Base-by-base conservation (phyloP, 2,888 invertebrate genomes). In the Calameuta pallipes region DNA sequence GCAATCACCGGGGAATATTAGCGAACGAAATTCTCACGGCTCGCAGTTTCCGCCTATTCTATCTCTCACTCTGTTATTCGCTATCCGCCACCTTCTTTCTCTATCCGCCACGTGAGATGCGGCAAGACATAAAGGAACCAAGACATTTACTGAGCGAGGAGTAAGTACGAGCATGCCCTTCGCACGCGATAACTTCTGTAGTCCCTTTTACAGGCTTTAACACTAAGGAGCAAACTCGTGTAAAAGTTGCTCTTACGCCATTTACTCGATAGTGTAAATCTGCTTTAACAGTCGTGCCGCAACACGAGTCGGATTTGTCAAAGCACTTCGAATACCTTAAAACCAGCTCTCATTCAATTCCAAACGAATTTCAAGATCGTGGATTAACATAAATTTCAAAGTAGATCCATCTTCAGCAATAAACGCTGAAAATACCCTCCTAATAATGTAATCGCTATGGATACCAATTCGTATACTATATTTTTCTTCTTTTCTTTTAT, bases 1-100 rank as follows among this genome's bases (percentile, higher is more conserved):
- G 75, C 80, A 82, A 84, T 84, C 82, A 85, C 82, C 80, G 81
- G 75, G 83, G 78, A 81, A 84, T 83, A 85, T 85, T 82, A 84
- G 80, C 85, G 74, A 83, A 80, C 83, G 78, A 83, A 85, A 84
- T 85, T 83, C 81, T 76, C 56, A 9, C 56, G 2, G 56, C 9
- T 56, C 23, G 56, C 23, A 56, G 6, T 2, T 56, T 9, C 56
- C 56, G 23, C 56, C 23, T 56, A 56, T 23, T 56, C 56, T 56
- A 9, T 56, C 0, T 56, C 56, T 56, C 56, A 23, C 56, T 56
- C 56, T 56, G 56, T 0, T 23, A 23, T 23, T 56, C 23, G 23
- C 56, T 23, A 6, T 23, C 23, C 23, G 9, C 0, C 56, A 56
- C 23, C 23, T 23, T 56, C 56, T 2, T 23, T 56, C 56, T 56